Evolutionary conservation across 2,888 invertebrate genomes (phyloP).

Genomic region (Caenorhabditis sp.): DNA sequence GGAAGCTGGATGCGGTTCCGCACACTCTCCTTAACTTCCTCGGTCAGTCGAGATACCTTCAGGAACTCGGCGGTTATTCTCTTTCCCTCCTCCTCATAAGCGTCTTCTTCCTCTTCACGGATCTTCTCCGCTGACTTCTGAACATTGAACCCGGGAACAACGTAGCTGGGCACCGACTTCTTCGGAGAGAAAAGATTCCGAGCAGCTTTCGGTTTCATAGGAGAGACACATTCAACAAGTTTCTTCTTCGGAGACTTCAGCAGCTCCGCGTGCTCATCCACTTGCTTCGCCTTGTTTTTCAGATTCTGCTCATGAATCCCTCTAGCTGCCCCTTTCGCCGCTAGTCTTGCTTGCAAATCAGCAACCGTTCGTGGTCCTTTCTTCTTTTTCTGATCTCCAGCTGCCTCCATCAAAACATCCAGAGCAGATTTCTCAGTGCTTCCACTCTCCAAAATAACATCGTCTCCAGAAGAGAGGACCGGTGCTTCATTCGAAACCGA

Average conservation of each 20-base stretch:
- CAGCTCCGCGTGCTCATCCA: slow-evolving; percentile 54
- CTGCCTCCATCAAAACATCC: slow-evolving; percentile 39
- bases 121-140: slow-evolving; percentile 55
- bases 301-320: slow-evolving; percentile 58
- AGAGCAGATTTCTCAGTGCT: slow-evolving; percentile 31
- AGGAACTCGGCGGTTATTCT: slow-evolving; percentile 38
- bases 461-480: slow-evolving; percentile 3
- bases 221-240: not conserved
- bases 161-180: slow-evolving; percentile 43
- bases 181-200: slow-evolving; percentile 38
- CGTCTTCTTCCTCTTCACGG: slow-evolving; percentile 39
- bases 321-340: slow-evolving; percentile 49
- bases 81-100: slow-evolving; percentile 47
- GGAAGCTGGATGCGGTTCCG: slow-evolving; percentile 35
- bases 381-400: slow-evolving; percentile 29
- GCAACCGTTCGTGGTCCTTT: slow-evolving; percentile 48
- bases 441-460: slow-evolving; percentile 21
- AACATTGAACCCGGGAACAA: slow-evolving; percentile 43
- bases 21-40: slow-evolving; percentile 49
- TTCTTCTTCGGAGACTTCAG: slow-evolving; percentile 60
- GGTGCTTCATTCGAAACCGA: slow-evolving; percentile 24
- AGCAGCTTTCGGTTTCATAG: slow-evolving; percentile 34
- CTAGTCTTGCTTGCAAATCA: slow-evolving; percentile 59
- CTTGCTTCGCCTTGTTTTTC: slow-evolving; percentile 56
- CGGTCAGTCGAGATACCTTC: slow-evolving; percentile 45